Evolutionary conservation across 2,113 vertebrate genomes (phyloP).

Genomic region (Vulpes lagopus): DNA sequence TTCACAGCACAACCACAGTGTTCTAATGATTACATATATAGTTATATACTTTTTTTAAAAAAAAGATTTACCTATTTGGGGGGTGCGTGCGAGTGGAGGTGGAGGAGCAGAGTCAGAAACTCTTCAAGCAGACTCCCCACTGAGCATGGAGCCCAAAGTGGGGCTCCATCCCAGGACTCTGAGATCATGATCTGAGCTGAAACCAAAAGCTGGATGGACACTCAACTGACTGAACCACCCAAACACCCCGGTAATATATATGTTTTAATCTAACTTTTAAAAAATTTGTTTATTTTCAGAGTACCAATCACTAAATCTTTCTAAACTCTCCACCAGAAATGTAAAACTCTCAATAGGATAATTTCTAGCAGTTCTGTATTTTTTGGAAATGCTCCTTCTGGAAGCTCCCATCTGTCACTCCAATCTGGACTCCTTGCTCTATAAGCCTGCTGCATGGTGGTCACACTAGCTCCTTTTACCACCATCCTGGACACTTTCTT

Average conservation of each 20-base stretch:
- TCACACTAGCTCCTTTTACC: neutral
- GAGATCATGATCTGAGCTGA: neutral
- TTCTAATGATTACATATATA: neutral
- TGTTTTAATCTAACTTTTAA: neutral
- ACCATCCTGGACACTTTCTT: neutral
- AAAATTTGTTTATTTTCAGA: conserved; percentile 26
- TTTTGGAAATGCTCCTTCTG: neutral
- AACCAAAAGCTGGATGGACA: neutral
- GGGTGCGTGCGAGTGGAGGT: neutral
- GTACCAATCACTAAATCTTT: conserved; percentile 26
- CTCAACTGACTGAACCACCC: neutral
- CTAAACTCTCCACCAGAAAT: neutral
- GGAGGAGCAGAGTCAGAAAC: neutral
- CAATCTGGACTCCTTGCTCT: neutral
- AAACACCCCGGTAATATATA: neutral
- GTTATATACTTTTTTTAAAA: neutral
- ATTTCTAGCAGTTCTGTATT: neutral
- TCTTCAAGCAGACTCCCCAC: neutral
- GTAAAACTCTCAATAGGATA: neutral
- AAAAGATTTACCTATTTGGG: neutral
- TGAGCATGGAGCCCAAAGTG: neutral
- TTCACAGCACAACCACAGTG: neutral
- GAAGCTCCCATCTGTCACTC: neutral
- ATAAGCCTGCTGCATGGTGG: neutral
- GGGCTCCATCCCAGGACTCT: neutral